A percentile compares a stretch with the other conserved stretches of the same genome.
These are phyloP conservation scores for Erinaceus europaeus DNA, from an alignment of 2,113 vertebrate genomes.

Conservation along the genomic window DNA sequence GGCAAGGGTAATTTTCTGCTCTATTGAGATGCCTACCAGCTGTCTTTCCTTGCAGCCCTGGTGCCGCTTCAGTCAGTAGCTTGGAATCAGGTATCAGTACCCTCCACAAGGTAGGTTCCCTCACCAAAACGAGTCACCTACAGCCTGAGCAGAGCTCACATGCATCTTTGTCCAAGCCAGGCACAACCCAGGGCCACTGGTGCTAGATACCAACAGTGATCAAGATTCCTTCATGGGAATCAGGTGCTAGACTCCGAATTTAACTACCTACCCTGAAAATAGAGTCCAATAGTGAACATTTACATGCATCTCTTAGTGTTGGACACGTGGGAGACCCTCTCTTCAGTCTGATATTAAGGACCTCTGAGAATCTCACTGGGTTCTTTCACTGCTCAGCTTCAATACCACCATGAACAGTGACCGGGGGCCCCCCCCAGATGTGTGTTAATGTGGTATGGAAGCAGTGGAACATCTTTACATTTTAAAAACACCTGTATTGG, in stretches of 20 bases:
- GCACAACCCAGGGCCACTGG: background rate
- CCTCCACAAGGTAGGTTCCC: background rate
- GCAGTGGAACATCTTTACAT: background rate
- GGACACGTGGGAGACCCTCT: background rate
- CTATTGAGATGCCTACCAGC: conserved; percentile 31
- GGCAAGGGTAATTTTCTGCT: conserved; percentile 23
- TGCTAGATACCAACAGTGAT: background rate
- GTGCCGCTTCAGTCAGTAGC: background rate
- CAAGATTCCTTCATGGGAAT: background rate
- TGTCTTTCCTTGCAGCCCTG: background rate
- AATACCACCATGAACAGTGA: background rate
- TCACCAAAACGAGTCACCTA: background rate
- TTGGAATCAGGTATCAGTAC: background rate
- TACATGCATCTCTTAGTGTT: background rate
- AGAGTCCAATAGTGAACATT: background rate
- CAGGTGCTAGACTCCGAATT: background rate
- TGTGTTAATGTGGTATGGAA: background rate
- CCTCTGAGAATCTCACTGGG: background rate
- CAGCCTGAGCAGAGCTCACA: background rate
- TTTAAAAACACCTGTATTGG: too few relatives aligned
- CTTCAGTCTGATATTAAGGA: background rate
- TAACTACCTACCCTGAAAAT: background rate
- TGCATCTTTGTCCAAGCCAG: background rate
- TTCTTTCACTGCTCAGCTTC: background rate
- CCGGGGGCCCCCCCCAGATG: background rate